Conservation (phyloP, 2,113 vertebrate genomes). For the Nerophis ophidion region DNA sequence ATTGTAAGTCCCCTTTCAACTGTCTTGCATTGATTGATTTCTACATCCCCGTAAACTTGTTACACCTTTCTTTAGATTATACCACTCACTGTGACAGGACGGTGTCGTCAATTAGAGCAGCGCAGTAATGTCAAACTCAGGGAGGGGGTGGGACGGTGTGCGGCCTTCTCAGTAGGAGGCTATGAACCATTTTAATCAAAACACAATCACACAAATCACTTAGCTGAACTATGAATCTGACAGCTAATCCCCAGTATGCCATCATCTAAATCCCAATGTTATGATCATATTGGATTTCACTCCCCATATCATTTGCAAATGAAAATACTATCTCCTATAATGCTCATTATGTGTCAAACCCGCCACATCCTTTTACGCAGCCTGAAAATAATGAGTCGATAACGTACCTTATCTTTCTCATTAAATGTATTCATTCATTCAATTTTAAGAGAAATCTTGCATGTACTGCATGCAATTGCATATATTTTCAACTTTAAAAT, state of each 20-base stretch:
- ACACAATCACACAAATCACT: conserved; percentile 31
- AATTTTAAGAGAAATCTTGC: too few relatives aligned
- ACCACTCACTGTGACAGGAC: conserved; percentile 12
- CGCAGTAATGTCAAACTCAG: conserved; percentile 29
- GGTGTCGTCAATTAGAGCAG: conserved; percentile 22
- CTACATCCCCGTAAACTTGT: conserved; percentile 9
- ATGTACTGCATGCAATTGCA: too few relatives aligned
- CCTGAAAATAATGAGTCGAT: too few relatives aligned
- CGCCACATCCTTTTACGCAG: too few relatives aligned
- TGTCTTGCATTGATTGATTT: background rate
- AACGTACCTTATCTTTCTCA: too few relatives aligned
- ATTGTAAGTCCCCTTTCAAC: too few relatives aligned
- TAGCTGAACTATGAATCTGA: conserved; percentile 14
- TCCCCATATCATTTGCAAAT: conserved; percentile 1
- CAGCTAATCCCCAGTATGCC: conserved; percentile 18
- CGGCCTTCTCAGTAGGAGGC: conserved; percentile 25
- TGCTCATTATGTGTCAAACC: background rate
- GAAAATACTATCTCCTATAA: background rate
- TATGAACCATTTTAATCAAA: conserved; percentile 30
- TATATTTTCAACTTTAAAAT: too few relatives aligned
- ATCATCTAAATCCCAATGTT: conserved; percentile 18
- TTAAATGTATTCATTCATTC: too few relatives aligned
- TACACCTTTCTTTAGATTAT: conserved; percentile 28
- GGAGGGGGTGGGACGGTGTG: background rate
- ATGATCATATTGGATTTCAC: conserved; percentile 18